Conservation (phyloP, 2,888 invertebrate genomes). For the Marasmarcha lunaedactyla region DNA sequence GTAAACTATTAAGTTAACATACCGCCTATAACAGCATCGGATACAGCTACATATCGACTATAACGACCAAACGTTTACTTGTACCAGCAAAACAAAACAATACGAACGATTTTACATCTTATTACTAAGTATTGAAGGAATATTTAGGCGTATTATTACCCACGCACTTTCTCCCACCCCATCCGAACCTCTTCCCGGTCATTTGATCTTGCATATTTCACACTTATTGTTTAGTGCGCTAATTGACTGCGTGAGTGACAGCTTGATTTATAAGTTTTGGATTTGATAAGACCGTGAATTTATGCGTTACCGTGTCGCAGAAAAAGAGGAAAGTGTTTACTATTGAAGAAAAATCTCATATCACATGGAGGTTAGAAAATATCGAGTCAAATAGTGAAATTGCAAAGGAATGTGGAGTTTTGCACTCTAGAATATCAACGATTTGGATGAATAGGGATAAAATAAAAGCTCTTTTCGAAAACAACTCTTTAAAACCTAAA, state of each 20-base stretch:
- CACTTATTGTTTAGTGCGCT: too few relatives aligned
- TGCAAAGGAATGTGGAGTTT: too few relatives aligned
- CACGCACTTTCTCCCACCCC: slow-evolving; percentile 12
- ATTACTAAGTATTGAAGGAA: slow-evolving; percentile 15
- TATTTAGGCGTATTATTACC: too few relatives aligned
- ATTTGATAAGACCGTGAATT: slow-evolving; percentile 8
- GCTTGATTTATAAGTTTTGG: slow-evolving; percentile 7
- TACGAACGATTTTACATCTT: slow-evolving; percentile 16
- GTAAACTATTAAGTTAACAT: slow-evolving; percentile 8
- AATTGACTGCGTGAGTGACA: too few relatives aligned
- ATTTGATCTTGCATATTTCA: slow-evolving; percentile 14
- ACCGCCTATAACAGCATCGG: slow-evolving; percentile 15
- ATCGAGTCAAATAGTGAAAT: slow-evolving; percentile 14
- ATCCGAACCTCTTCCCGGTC: slow-evolving; percentile 14
- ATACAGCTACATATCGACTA: slow-evolving; percentile 14
- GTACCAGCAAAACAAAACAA: slow-evolving; percentile 16
- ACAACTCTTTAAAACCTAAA: slow-evolving; percentile 21
- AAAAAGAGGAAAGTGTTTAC: slow-evolving; percentile 13
- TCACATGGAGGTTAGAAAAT: slow-evolving; percentile 16
- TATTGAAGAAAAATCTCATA: slow-evolving; percentile 17
- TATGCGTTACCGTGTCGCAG: slow-evolving; percentile 4
- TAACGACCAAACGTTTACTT: slow-evolving; percentile 16
- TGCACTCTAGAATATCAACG: too few relatives aligned
- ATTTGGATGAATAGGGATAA: too few relatives aligned
- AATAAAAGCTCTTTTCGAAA: too few relatives aligned